These are phyloP conservation scores for Orthonychiurus folsomi DNA, from an alignment of 2,888 invertebrate genomes.

Conservation along the genomic window DNA sequence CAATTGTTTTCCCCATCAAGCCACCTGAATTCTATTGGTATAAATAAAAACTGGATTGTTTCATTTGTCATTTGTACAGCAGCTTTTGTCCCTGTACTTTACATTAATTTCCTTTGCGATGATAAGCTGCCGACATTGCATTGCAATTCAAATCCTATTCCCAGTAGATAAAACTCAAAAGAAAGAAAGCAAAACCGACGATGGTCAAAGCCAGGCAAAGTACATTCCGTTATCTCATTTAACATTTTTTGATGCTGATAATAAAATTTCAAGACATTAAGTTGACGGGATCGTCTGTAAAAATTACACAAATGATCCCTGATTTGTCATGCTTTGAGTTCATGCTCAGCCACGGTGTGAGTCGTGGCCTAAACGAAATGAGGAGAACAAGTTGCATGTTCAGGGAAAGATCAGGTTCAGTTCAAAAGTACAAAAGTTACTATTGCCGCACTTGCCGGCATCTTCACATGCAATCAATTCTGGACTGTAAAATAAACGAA, in stretches of 20 bases:
- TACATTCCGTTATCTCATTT: background rate
- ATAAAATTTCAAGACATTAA: background rate
- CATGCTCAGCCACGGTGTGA: background rate
- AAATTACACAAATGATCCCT: background rate
- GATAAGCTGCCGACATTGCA: no score
- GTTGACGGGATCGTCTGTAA: background rate
- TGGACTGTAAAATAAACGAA: no score
- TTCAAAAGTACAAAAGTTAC: background rate
- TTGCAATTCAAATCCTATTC: no score
- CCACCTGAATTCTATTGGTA: conserved; percentile 18
- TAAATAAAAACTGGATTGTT: background rate
- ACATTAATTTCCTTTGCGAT: background rate
- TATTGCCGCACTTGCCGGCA: no score
- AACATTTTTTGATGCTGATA: background rate
- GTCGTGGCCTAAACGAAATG: no score
- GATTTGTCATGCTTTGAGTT: background rate
- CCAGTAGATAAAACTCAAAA: no score
- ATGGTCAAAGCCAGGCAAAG: background rate
- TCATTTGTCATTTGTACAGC: background rate
- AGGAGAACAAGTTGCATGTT: no score
- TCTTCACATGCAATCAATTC: no score
- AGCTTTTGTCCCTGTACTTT: background rate
- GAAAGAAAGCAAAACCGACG: no score
- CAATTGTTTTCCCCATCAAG: conserved; percentile 21
- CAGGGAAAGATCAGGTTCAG: background rate